Evolutionary conservation across 2,888 invertebrate species (phyloP).

Genomic region (Glyphotaelius pellucidus): DNA sequence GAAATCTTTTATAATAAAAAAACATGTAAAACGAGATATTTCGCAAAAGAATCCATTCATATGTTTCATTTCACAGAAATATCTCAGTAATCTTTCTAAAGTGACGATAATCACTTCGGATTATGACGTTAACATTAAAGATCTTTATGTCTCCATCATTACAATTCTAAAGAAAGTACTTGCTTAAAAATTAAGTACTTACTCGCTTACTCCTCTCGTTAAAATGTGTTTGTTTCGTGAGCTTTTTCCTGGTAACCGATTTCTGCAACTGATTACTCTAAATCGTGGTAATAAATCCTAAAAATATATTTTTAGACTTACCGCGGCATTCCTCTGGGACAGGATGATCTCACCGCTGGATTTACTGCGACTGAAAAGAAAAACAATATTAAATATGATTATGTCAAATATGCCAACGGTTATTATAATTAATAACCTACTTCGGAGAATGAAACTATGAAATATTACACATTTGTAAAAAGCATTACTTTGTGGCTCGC

Average conservation of each 20-base stretch:
- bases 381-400: neutral
- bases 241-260: conserved; percentile 16
- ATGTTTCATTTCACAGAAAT: neutral
- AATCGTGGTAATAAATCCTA: neutral
- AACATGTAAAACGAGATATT: neutral
- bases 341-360: conserved; percentile 73
- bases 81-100: neutral
- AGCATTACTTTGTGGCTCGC: too few species aligned
- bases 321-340: conserved; percentile 55
- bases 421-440: neutral
- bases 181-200: neutral
- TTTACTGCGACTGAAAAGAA: conserved; percentile 74
- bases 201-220: neutral
- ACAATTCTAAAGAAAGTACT: neutral
- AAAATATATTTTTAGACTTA: conserved; percentile 48
- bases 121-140: neutral
- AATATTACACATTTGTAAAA: too few species aligned
- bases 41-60: neutral
- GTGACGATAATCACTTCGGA: neutral
- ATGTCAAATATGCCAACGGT: neutral
- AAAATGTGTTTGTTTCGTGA: neutral
- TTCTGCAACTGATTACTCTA: conserved; percentile 12
- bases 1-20: neutral
- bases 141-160: neutral
- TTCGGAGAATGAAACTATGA: neutral